Evolutionary conservation across 2,888 invertebrate species (phyloP), one percentile per base, ranked within the genome.

Genomic region (Folsomia candida): DNA sequence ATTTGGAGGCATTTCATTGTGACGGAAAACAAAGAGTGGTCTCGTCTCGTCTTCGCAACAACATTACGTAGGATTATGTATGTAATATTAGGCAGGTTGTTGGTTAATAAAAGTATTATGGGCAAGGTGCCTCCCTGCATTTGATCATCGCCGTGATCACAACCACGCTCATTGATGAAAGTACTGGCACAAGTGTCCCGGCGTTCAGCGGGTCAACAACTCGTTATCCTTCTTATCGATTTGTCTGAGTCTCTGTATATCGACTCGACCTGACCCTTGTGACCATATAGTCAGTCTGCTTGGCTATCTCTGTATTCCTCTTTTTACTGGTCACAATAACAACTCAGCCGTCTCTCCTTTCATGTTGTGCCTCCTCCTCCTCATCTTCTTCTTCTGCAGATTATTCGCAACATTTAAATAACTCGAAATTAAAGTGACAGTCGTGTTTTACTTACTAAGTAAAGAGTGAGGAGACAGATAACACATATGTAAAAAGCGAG

Each of bases 201-300:
- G 57, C 65, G 26, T 65, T 54, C 65, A 65, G 57, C 25, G 54
- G 54, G 65, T 65, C 65, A 65, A 65, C 65, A 65, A 54, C 65
- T 18, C 54, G n/a, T n/a, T n/a, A n/a, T n/a, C 20, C 18, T 11
- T 64, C 47, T 64, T 64, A 64, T 64, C 64, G 47, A 24, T 47
- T 64, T 64, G 64, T 64, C 64, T 64, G 64, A 57, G 22, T 57
- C 57, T 57, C n/a, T 47, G 6, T n/a, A 57, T 57, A 4, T 57
- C 6, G 4, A 4, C n/a, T 57, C 20, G 20, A 57, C 22, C n/a
- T 57, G 57, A 57, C 57, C 57, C 57, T 57, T 57, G 57, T 59
- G 14, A 59, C 59, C 24, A 54, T 54, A n/a, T n/a, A n/a, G n/a
- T n/a, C n/a, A 37, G 37, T 37, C 37, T 37, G 37, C 37, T 14